These are phyloP conservation scores for Orchesellides sinensis DNA, from an alignment of 2,888 invertebrate species.

Conservation along the genomic window DNA sequence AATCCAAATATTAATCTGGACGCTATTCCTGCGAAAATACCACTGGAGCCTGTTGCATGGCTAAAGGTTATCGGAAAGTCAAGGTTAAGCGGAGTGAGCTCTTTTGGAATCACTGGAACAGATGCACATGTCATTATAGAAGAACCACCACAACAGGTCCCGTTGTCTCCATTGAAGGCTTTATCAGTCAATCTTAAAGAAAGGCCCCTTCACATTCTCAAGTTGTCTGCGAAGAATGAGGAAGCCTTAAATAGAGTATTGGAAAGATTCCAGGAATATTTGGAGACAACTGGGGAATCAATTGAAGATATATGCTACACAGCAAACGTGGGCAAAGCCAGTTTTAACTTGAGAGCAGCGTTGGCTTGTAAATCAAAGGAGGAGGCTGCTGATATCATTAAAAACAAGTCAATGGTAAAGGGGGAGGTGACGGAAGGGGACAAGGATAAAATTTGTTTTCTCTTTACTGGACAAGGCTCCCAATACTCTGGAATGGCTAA, in stretches of 20 bases:
- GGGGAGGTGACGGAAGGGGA: too few species aligned
- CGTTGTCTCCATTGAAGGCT: neutral
- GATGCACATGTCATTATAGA: constrained; percentile 45
- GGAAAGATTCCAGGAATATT: constrained; percentile 23
- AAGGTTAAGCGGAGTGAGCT: constrained; percentile 48
- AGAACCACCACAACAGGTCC: constrained; percentile 46
- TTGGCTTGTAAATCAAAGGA: too few species aligned
- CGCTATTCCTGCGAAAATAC: constrained; percentile 53
- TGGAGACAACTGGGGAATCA: neutral
- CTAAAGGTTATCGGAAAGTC: neutral
- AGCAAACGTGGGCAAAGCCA: too few species aligned
- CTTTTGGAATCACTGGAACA: too few species aligned
- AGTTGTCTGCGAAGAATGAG: constrained; percentile 53
- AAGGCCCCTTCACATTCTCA: constrained; percentile 24
- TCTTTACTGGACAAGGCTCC: constrained; percentile 60
- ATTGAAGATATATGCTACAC: too few species aligned
- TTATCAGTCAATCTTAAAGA: neutral
- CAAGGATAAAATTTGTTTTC: constrained; percentile 52
- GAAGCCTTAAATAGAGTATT: constrained; percentile 49
- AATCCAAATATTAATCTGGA: constrained; percentile 56
- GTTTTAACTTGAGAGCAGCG: too few species aligned
- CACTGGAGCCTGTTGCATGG: constrained; percentile 35
- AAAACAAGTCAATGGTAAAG: neutral
- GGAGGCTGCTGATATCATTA: too few species aligned
- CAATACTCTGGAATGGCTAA: constrained; percentile 66